Evolutionary conservation across 2,888 invertebrate genomes (phyloP).

Genomic region (Timandra comae): DNA sequence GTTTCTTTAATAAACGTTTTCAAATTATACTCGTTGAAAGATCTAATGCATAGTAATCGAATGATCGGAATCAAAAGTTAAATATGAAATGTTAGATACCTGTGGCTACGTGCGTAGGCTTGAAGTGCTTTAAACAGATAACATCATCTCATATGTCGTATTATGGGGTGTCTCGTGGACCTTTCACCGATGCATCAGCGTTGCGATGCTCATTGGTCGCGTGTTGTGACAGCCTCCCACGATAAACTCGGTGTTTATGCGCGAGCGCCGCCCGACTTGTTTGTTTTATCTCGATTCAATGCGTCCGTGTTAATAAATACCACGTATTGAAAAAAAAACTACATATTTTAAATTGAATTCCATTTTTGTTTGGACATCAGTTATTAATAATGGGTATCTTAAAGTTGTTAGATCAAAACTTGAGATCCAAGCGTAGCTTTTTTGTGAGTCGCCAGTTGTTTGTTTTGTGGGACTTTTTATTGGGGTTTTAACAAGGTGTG

Average conservation of each 20-base stretch:
- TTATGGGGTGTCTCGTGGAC: slow-evolving; percentile 57
- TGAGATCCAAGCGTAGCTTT: slow-evolving; percentile 66
- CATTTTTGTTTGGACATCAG: slow-evolving; percentile 72
- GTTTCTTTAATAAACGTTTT: no score
- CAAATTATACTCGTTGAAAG: no score
- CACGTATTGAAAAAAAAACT: slow-evolving; percentile 61
- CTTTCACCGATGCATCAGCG: slow-evolving; percentile 67
- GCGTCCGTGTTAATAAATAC: slow-evolving; percentile 73
- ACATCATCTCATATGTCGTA: slow-evolving; percentile 53
- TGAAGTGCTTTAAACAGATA: slow-evolving; percentile 53
- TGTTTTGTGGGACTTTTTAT: slow-evolving; percentile 56
- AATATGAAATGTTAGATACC: slow-evolving; percentile 29
- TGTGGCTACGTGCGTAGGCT: slow-evolving; percentile 60
- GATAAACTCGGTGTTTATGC: slow-evolving; percentile 70
- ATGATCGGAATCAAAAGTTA: slow-evolving; percentile 37
- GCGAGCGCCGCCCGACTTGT: slow-evolving; percentile 72
- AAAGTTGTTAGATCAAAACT: slow-evolving; percentile 68
- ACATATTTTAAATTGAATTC: slow-evolving; percentile 53
- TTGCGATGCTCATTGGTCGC: slow-evolving; percentile 49
- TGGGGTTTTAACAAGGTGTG: slow-evolving; percentile 54
- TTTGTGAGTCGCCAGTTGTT: slow-evolving; percentile 58
- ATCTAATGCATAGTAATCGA: slow-evolving; percentile 40
- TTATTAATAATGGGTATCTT: slow-evolving; percentile 72
- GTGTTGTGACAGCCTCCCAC: slow-evolving; percentile 76
- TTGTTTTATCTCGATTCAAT: slow-evolving; percentile 74